Evolutionary conservation across 2,113 vertebrate species (phyloP).

Genomic region (Apodemus speciosus): DNA sequence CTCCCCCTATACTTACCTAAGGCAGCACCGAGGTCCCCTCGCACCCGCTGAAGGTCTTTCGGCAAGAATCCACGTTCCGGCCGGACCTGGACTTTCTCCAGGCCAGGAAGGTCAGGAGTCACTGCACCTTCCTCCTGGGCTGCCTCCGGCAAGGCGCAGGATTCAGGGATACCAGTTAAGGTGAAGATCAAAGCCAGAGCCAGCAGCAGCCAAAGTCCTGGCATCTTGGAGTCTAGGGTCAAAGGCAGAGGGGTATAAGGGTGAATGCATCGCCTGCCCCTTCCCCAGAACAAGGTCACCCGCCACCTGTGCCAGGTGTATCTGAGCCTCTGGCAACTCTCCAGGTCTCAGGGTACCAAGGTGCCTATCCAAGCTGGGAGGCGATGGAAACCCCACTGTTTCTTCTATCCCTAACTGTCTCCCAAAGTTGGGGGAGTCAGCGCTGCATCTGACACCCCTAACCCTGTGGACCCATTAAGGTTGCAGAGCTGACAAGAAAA

Average conservation of each 20-base stretch:
- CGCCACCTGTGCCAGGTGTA: not conserved
- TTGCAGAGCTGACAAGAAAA: not conserved
- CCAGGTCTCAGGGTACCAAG: not conserved
- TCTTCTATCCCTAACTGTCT: not conserved
- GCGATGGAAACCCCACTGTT: not conserved
- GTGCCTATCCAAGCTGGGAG: not conserved
- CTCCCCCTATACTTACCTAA: constrained; percentile 44
- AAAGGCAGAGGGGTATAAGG: not conserved
- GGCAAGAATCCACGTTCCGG: constrained; percentile 14
- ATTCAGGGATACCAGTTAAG: not conserved
- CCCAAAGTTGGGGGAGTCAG: not conserved
- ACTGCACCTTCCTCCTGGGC: not conserved
- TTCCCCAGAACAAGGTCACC: not conserved
- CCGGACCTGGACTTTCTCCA: constrained; percentile 20
- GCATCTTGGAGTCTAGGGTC: constrained; percentile 55
- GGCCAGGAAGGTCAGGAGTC: fast-evolving
- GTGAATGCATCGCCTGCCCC: not conserved
- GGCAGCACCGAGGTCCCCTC: not conserved
- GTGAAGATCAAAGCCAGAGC: constrained; percentile 34
- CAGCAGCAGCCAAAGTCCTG: constrained; percentile 52
- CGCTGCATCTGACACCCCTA: not conserved
- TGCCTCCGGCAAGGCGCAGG: not conserved
- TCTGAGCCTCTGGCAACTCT: not conserved
- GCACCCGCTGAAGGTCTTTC: constrained; percentile 44
- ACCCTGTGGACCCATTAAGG: too few species aligned